phyloP scores from a whole-genome alignment of 2,113 vertebrate species.

The Amblyornis subalaris region DNA sequence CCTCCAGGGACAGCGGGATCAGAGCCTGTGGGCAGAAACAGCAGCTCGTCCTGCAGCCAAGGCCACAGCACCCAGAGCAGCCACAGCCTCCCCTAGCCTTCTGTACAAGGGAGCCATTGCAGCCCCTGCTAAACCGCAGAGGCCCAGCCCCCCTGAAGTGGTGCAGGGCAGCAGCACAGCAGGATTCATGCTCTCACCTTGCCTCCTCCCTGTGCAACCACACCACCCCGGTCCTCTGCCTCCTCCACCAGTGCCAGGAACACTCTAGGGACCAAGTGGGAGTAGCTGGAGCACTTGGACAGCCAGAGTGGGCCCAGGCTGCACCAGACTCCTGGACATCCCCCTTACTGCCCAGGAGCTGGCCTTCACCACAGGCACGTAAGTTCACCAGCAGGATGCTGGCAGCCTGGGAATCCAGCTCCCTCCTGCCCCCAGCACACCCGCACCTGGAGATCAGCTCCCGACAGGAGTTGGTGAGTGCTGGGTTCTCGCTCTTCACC shows the following conservation, averaged over 20 bases:
- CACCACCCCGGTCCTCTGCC: conserved; percentile 85
- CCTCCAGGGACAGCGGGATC: conserved; percentile 89
- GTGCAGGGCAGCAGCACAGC: neutral
- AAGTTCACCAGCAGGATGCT: neutral
- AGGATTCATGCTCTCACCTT: conserved; percentile 75
- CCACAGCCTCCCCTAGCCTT: neutral
- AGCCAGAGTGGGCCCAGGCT: fast-evolving
- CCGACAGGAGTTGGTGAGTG: conserved; percentile 83
- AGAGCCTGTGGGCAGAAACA: conserved; percentile 75
- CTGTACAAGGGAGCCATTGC: fast-evolving
- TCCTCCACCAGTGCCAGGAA: conserved; percentile 92
- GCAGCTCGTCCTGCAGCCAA: neutral
- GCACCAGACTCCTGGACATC: neutral
- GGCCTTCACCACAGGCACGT: fast-evolving
- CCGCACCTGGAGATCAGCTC: conserved; percentile 91
- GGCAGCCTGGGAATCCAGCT: neutral
- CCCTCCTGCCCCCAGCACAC: fast-evolving
- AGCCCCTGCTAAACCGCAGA: neutral
- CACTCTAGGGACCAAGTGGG: conserved; percentile 68
- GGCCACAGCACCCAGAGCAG: neutral
- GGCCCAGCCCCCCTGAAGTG: too few relatives aligned
- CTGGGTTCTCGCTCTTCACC: conserved; percentile 89
- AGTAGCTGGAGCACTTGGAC: neutral
- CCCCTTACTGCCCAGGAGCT: neutral
- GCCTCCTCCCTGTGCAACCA: conserved; percentile 95